Percentiles rank a stretch among this genome's conserved stretches.
Conservation (phyloP, 2,888 invertebrate genomes). For the Mesochorus sp. region DNA sequence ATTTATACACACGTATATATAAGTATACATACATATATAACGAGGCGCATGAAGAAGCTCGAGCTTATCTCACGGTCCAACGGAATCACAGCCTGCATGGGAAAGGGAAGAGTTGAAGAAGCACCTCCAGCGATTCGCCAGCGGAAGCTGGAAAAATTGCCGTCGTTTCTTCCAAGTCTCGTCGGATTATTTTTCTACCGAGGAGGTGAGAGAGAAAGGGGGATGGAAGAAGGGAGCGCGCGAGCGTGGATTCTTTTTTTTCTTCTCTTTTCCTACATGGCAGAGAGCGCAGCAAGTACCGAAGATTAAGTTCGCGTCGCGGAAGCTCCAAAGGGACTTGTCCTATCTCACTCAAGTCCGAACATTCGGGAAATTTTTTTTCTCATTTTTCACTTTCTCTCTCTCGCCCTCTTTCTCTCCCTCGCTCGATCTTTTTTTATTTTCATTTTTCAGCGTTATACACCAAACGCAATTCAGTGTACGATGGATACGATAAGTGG, state of each 20-base stretch:
- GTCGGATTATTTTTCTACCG: conserved; percentile 63
- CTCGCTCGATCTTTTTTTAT: too few relatives aligned
- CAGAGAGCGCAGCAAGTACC: conserved; percentile 39
- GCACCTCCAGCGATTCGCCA: conserved; percentile 41
- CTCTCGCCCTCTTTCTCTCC: too few relatives aligned
- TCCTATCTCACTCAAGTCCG: conserved; percentile 41
- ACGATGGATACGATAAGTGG: conserved; percentile 12
- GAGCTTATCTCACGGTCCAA: conserved; percentile 59
- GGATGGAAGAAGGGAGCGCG: background rate
- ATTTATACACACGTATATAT: background rate
- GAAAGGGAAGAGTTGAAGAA: conserved; percentile 49
- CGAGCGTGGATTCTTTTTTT: conserved; percentile 34
- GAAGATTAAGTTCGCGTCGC: conserved; percentile 63
- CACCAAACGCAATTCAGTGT: conserved; percentile 14
- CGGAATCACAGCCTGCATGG: conserved; percentile 44
- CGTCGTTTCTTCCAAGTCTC: conserved; percentile 60
- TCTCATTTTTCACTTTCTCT: too few relatives aligned
- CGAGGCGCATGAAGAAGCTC: conserved; percentile 39
- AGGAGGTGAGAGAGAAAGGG: conserved; percentile 13
- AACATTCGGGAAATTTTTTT: conserved; percentile 35
- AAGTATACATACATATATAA: conserved; percentile 1
- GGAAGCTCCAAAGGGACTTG: conserved; percentile 43
- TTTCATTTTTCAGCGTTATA: conserved; percentile 22
- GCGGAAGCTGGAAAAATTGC: conserved; percentile 58
- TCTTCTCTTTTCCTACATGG: conserved; percentile 5